Base-by-base conservation (phyloP, 2,797 vertebrate species). In the Enteromius argenteus region DNA sequence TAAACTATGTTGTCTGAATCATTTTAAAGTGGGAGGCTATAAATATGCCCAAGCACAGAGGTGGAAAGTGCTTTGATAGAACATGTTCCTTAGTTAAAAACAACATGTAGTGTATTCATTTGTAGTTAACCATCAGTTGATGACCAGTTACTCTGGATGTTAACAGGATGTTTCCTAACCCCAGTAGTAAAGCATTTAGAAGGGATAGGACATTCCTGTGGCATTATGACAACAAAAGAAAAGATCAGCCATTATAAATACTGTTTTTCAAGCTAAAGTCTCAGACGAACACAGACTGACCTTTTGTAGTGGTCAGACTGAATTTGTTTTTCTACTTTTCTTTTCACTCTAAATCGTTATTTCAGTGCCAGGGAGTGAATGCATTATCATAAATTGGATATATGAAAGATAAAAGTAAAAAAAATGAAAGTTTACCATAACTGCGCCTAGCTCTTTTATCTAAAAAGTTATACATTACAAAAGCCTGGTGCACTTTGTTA, bases 341-440 rank as follows among this genome's bases (percentile, higher is more conserved):
- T 32, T 86, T 87, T 87, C 14, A 35, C 30, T 37, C 23, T 15
- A 56, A 49, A 72, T 35, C 88, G 87, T 91, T 91, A 89, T 92
- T 92, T 91, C 92, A 93, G 93, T 94, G 94, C 92, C 93, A 95
- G 87, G 86, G 85, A 90, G 91, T 92, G 93, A 93, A 94, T 95
- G 91, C 89, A 91, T 94, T 92, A 94, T 92, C 89, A 89, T 89
- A 84, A 84, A 60, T 90, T 82, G 89, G 83, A 83, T 88, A 83
- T 42, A 75, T 44, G 60, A 32, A 83, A 79, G n/a, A 74, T 46
- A 44, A n/a, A 78, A 74, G 23, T 21, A 9, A 5, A 64, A 14
- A 64, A 19, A 30, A 46, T 27, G 5, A 27, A 13, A 56, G 49
- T 42, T 62, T 30, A 14, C n/a, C 46, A 58, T 77, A 68, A 76